Percentiles rank a stretch among this genome's conserved stretches.
Evolutionary conservation across 1,140 invertebrate species (phyloP).

Genomic region (Archegozetes longisetosus): DNA sequence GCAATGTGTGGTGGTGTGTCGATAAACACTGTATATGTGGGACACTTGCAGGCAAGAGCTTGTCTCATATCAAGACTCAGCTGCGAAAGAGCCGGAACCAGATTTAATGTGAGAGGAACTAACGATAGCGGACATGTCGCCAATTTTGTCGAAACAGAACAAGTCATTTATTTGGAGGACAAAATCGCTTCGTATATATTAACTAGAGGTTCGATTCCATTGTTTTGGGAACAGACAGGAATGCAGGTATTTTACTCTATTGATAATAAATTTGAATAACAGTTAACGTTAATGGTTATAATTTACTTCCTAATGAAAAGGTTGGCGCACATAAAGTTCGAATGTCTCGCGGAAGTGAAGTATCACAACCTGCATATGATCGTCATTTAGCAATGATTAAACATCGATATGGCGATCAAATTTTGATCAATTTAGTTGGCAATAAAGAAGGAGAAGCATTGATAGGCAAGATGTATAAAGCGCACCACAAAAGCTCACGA

Average conservation of each 20-base stretch:
- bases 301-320: constrained; percentile 28
- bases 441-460: constrained; percentile 92
- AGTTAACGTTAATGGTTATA: neutral
- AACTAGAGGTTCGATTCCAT: constrained; percentile 85
- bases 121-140: constrained; percentile 99
- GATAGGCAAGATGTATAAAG: constrained; percentile 81
- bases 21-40: constrained; percentile 87
- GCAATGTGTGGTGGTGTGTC: constrained; percentile 91
- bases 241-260: constrained; percentile 47
- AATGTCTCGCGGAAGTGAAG: constrained; percentile 83
- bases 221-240: constrained; percentile 99
- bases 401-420: constrained; percentile 74
- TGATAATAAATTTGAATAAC: neutral
- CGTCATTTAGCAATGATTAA: constrained; percentile 73
- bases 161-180: constrained; percentile 75
- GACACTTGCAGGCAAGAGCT: constrained; percentile 75
- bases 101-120: constrained; percentile 93
- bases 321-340: constrained; percentile 97
- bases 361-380: constrained; percentile 76
- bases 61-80: constrained; percentile 87
- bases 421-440: constrained; percentile 83
- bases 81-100: constrained; percentile 86
- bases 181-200: constrained; percentile 45
- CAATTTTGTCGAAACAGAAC: constrained; percentile 99
- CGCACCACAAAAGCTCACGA: constrained; percentile 59